Evolutionary conservation across 1,140 invertebrate species (phyloP).

Genomic region (Acromyrmex charruanus): DNA sequence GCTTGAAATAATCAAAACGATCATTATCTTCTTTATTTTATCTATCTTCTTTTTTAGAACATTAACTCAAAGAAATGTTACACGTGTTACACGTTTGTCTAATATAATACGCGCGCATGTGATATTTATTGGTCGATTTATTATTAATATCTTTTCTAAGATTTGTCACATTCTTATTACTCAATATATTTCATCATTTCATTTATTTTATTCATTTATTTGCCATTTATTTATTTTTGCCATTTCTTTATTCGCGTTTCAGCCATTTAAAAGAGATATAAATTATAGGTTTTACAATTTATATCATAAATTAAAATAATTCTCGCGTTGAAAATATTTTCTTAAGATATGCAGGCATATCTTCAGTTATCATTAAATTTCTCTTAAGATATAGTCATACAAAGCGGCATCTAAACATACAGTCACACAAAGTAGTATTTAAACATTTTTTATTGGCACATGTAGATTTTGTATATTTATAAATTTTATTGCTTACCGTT

Average conservation of each 20-base stretch:
- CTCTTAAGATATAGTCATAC: neutral
- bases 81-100: neutral
- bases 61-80: neutral
- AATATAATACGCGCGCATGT: neutral
- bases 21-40: conserved; percentile 5
- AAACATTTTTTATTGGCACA: neutral
- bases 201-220: conserved; percentile 5
- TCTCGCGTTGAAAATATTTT: neutral
- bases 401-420: neutral
- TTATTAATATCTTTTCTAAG: neutral
- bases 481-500: neutral
- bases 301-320: conserved; percentile 5
- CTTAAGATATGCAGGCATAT: neutral
- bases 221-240: neutral
- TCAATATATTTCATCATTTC: neutral
- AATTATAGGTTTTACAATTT: conserved; percentile 13
- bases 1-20: neutral
- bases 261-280: neutral
- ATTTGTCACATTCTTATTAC: neutral
- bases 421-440: neutral
- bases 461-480: conserved; percentile 1
- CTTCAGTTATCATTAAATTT: neutral
- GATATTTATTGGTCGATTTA: neutral
- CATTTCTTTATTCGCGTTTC: neutral
- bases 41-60: neutral